Evolutionary conservation across 2,797 vertebrate genomes (phyloP).

Genomic region (Numenius phaeopus): DNA sequence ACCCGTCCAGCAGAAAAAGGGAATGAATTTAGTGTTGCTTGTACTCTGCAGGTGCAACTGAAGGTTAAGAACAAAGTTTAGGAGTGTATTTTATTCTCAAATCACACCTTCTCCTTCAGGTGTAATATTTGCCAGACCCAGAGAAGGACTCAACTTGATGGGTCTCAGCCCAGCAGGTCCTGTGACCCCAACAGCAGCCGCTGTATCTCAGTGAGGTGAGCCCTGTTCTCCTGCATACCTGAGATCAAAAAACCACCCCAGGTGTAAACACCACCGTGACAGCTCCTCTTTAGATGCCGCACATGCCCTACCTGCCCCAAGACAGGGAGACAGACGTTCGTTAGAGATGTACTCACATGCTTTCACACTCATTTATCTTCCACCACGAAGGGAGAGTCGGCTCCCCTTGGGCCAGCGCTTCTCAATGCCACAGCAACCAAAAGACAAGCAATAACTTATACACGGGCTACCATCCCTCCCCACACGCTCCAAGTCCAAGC

Average conservation of each 20-base stretch:
- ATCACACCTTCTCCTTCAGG: background rate
- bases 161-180: background rate
- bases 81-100: background rate
- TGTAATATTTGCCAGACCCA: background rate
- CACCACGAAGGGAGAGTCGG: rapidly evolving
- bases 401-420: background rate
- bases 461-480: background rate
- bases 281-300: background rate
- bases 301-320: background rate
- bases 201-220: rapidly evolving
- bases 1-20: background rate
- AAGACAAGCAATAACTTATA: rapidly evolving
- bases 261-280: background rate
- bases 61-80: background rate
- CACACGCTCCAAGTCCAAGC: background rate
- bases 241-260: background rate
- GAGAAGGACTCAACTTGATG: background rate
- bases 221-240: background rate
- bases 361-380: rapidly evolving
- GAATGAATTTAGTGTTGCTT: rapidly evolving
- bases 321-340: rapidly evolving
- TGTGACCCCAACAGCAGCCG: background rate
- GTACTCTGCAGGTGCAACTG: background rate
- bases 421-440: background rate
- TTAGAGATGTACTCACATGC: rapidly evolving